Base-by-base conservation (phyloP, 1,140 invertebrate species). In the Dreissena rostriformis region DNA sequence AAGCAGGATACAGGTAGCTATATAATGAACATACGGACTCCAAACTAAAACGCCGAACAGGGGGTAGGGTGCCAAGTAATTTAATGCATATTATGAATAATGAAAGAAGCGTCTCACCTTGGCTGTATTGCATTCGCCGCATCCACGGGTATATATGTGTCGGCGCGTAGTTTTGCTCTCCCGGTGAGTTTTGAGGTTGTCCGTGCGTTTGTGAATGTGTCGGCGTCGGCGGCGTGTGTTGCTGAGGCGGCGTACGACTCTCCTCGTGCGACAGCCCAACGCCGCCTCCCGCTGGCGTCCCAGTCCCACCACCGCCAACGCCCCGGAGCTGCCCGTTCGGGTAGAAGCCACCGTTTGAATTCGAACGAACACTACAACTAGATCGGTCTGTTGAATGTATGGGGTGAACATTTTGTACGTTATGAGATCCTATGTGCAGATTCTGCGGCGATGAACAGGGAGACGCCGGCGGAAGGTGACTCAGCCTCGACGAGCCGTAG, bases 101-200 rank as follows among this genome's bases (percentile, higher is more conserved):
- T 76, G 75, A 39, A 39, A 39, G 39, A 39, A 39, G 39, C 8
- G 39, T 39, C 91, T 83, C 81, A 92, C 91, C 91, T 88, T 90
- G 88, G 70, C 90, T 89, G 84, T 92, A 92, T 79, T 92, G 91
- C 91, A 92, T 92, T 76, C 91, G 68, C 26, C 91, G 86, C 90
- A 92, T 92, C 91, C 91, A 92, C 12, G 91, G 91, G 77, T 92
- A 92, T 65, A 92, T 92, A 28, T 91, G 91, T 6, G 90, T 90
- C 17, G 88, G 82, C 22, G 88, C 81, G 71, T 87, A 91, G 55
- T 68, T 76, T 82, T 89, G 85, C 49, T 77, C 73, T 71, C 65
- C 80, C 39, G 73, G 72, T 28, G 74, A 73, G 61, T 82, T 79
- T 57, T 82, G 79, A 73, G 82, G 85, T 19, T 80, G 67, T 66